Base-by-base conservation (phyloP, 1,140 invertebrate genomes). In the Ylistrum balloti region DNA sequence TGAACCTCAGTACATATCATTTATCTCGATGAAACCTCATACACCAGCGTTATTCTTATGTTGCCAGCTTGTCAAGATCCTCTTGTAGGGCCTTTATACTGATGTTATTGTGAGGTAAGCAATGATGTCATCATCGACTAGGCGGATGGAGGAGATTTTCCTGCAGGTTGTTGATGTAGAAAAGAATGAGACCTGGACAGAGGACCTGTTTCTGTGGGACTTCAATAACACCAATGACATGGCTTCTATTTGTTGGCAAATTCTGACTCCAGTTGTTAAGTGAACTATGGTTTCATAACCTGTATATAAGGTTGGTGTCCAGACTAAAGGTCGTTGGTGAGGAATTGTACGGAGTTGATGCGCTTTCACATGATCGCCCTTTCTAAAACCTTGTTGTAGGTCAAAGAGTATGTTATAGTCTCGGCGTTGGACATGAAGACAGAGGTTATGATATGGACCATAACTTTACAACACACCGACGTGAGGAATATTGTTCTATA, bases 171-270 rank as follows among this genome's bases (percentile, higher is more conserved):
- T 91, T 92, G 33, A 92, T 92, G 56, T 91, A 93, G 45, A 93
- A 89, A 22, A 91, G 85, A 85, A 91, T 92, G 10, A 93, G 32
- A 11, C 90, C 33, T 11, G 92, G 92, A 20, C 90, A 90, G 7
- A 93, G 85, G 74, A 92, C 91, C 17, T 89, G 92, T 17, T 92
- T 88, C 33, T 93, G 92, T 38, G 92, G 92, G 17, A 92, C 88
- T 17, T 91, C 92, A n/a, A n/a, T n/a, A n/a, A n/a, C n/a, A n/a
- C n/a, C n/a, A n/a, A n/a, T n/a, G n/a, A n/a, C n/a, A n/a, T n/a
- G n/a, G n/a, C n/a, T n/a, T n/a, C n/a, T n/a, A n/a, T n/a, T n/a
- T n/a, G n/a, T n/a, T n/a, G n/a, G n/a, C n/a, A n/a, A n/a, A n/a
- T n/a, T n/a, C n/a, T n/a, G n/a, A n/a, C n/a, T n/a, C n/a, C n/a